Conservation (phyloP, 1,140 invertebrate species). For the Zaprionus capensis region DNA sequence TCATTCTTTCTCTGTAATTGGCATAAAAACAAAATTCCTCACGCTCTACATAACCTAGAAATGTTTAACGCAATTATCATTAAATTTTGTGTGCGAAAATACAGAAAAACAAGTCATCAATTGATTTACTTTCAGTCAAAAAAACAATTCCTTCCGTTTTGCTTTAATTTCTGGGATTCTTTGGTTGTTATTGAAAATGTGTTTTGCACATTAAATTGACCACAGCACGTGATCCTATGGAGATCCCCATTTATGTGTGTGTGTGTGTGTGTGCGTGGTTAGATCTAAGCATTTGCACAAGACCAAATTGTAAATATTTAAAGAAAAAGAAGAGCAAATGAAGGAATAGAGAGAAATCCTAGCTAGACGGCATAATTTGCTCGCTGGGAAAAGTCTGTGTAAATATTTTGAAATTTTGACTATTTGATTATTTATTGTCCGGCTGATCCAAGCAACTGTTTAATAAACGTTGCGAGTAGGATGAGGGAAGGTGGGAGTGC, state of each 20-base stretch:
- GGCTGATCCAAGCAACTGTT: conserved; percentile 49
- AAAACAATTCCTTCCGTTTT: conserved; percentile 12
- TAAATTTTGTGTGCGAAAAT: conserved; percentile 60
- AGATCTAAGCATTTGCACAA: conserved; percentile 58
- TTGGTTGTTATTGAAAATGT: conserved; percentile 18
- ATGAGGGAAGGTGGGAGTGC: not conserved
- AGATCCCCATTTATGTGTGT: conserved; percentile 19
- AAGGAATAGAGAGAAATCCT: conserved; percentile 29
- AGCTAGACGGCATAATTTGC: conserved; percentile 72
- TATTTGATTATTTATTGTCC: conserved; percentile 80
- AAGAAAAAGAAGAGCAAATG: conserved; percentile 37
- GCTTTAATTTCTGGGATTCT: not conserved
- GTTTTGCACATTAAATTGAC: conserved; percentile 34
- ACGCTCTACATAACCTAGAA: conserved; percentile 40
- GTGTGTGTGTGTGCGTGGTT: not conserved
- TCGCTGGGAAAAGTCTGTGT: conserved; percentile 55
- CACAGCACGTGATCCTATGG: conserved; percentile 60
- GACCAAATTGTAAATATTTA: conserved; percentile 66
- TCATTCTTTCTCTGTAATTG: not conserved
- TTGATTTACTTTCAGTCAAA: conserved; percentile 31
- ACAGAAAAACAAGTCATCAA: conserved; percentile 50
- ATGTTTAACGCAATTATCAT: conserved; percentile 68
- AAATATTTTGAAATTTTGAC: conserved; percentile 72
- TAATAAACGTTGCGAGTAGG: conserved; percentile 40
- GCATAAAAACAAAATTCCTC: not conserved